These are phyloP conservation scores for Electrona antarctica DNA, from an alignment of 2,113 vertebrate species.

Conservation along the genomic window DNA sequence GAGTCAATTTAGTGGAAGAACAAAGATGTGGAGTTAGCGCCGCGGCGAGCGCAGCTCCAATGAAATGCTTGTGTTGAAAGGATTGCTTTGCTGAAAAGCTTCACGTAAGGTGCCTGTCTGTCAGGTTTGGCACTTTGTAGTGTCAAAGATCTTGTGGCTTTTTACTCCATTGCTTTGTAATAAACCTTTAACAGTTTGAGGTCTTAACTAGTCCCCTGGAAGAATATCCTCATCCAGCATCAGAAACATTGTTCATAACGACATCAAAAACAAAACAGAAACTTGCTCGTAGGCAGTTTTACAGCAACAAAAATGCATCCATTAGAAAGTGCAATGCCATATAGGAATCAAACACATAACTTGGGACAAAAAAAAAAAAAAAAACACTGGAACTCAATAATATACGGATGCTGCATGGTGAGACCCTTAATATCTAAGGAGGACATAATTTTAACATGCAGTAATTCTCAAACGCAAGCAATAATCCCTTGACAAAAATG, in stretches of 20 bases:
- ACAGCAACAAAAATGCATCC: constrained; percentile 38
- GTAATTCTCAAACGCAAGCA: constrained; percentile 21
- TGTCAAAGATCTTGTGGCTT: constrained; percentile 18
- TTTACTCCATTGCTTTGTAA: neutral
- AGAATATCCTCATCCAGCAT: constrained; percentile 17
- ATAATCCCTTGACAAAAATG: constrained; percentile 14
- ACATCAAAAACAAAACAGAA: constrained; percentile 8
- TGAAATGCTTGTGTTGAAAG: constrained; percentile 49
- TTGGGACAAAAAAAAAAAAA: no score
- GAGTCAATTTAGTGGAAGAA: constrained; percentile 35
- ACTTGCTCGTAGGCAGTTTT: constrained; percentile 45
- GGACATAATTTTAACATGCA: constrained; percentile 20
- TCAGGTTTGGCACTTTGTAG: constrained; percentile 44
- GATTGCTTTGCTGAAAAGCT: neutral
- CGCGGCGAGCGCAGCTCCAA: constrained; percentile 7
- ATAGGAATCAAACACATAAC: constrained; percentile 16
- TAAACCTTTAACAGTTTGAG: no score
- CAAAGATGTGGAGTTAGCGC: constrained; percentile 5
- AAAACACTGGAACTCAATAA: constrained; percentile 47
- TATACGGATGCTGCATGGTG: constrained; percentile 14
- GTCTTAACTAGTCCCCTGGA: constrained; percentile 9
- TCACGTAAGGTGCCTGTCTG: constrained; percentile 40
- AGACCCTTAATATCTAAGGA: neutral
- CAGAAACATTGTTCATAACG: constrained; percentile 31
- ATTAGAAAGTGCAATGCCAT: constrained; percentile 68